Evolutionary conservation across 2,888 invertebrate genomes (phyloP), one percentile per base, ranked within the genome.

Genomic region (Tiliacea aurago): DNA sequence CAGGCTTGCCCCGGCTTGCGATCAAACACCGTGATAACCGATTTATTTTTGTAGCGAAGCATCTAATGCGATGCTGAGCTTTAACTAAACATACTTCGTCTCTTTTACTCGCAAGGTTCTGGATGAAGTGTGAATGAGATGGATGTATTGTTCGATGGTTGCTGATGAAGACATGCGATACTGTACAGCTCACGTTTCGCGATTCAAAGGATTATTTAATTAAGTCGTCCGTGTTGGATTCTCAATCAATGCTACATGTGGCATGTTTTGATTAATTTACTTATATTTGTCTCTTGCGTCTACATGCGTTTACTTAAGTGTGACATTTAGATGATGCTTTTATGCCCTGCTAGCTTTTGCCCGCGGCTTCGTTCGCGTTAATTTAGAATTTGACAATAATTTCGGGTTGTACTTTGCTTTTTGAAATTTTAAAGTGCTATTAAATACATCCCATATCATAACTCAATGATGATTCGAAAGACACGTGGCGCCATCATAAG

Each of bases 41-140:
- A 83, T 89, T 88, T 90, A 91, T 91, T 91, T 89, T 89, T 86
- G 81, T 84, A 87, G 63, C 78, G 65, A 84, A 86, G 69, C 80
- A 71, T 81, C 84, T 85, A 81, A 85, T 85, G 70, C 64, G 61
- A 67, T 65, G 23, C 58, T 63, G 47, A 77, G 67, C 76, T 78
- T 77, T 69, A 75, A 56, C 47, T 73, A 70, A 73, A 71, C 28
- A 63, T 41, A 49, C 43, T 18, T 59, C 55, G 15, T 82, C 80
- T 70, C 79, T 51, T n/a, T 83, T 66, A 62, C 70, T 66, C 74
- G 11, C 62, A 67, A 41, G n/a, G 2, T 9, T n/a, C 2, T 64
- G 18, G 2, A 20, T 4, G 2, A 61, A 11, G 63, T 51, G 28
- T 28, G 65, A 75, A 53, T 6, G 81, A 64, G 67, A 69, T 28